phyloP scores from a whole-genome alignment of 2,888 invertebrate genomes.

The Norana najaformis region DNA sequence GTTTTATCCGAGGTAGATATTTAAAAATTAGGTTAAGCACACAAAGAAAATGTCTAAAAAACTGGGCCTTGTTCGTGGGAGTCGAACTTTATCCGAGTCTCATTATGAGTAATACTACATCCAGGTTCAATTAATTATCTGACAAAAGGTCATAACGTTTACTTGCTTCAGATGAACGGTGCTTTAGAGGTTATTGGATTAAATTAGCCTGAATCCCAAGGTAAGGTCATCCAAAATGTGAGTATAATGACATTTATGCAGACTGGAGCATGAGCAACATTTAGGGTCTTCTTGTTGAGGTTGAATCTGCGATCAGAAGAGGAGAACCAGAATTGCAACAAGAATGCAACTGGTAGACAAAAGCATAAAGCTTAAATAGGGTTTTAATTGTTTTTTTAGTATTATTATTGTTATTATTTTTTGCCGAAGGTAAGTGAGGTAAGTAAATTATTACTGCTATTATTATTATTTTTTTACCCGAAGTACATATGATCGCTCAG shows the following conservation, averaged over 20 bases:
- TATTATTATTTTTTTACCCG: no score
- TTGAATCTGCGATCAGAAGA: not conserved
- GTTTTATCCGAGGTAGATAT: no score
- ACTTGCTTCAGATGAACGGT: not conserved
- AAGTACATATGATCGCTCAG: no score
- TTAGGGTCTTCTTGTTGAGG: not conserved
- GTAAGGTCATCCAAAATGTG: no score
- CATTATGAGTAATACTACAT: no score
- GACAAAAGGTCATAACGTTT: no score
- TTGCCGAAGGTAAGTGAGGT: no score
- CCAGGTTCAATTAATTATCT: not conserved
- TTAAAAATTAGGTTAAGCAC: not conserved
- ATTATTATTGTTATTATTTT: not conserved
- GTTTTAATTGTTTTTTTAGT: not conserved
- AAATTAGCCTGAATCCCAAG: no score
- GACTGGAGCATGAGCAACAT: not conserved
- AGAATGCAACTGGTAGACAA: no score
- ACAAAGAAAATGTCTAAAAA: not conserved
- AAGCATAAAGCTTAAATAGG: not conserved
- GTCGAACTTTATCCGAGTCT: not conserved
- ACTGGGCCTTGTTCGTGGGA: not conserved
- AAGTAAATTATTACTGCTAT: no score
- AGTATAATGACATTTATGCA: no score
- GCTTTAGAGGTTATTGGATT: no score
- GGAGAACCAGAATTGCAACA: not conserved